These are phyloP conservation scores for Taeniopygia guttata DNA, from an alignment of 2,797 vertebrate species.

Conservation along the genomic window DNA sequence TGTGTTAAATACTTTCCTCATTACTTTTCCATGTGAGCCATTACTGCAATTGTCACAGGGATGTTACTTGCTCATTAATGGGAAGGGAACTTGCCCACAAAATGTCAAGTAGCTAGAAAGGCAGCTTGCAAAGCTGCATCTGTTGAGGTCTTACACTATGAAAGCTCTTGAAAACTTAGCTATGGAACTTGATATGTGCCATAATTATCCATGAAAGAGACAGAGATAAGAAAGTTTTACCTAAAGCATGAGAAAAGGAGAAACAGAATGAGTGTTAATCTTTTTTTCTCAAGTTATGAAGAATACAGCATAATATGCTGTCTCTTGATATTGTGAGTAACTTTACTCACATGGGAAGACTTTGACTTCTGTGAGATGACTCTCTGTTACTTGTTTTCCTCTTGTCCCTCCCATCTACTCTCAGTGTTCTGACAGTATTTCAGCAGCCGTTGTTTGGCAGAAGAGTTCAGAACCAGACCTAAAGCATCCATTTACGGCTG, in stretches of 20 bases:
- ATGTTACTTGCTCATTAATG: neutral
- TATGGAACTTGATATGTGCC: neutral
- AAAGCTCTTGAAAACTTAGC: neutral
- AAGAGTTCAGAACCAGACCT: neutral
- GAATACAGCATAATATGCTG: neutral
- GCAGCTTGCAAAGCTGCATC: neutral
- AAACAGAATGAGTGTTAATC: neutral
- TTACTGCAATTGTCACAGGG: neutral
- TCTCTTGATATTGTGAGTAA: neutral
- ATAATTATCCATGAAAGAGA: neutral
- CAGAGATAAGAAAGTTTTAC: neutral
- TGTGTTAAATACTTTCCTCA: neutral
- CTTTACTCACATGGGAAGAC: neutral
- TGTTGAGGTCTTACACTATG: neutral
- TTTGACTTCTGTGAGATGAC: neutral
- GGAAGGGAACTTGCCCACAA: neutral
- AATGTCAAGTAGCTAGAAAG: slow-evolving; percentile 1
- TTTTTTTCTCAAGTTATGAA: neutral
- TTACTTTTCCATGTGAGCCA: slow-evolving; percentile 17
- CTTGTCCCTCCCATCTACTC: neutral
- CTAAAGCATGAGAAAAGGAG: neutral
- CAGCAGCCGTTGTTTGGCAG: neutral
- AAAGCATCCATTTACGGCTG: neutral
- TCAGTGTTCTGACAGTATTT: neutral
- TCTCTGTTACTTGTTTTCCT: neutral